Evolutionary conservation across 2,797 vertebrate genomes (phyloP), one percentile per base, ranked within the genome.

Genomic region (Argyrosomus regius): DNA sequence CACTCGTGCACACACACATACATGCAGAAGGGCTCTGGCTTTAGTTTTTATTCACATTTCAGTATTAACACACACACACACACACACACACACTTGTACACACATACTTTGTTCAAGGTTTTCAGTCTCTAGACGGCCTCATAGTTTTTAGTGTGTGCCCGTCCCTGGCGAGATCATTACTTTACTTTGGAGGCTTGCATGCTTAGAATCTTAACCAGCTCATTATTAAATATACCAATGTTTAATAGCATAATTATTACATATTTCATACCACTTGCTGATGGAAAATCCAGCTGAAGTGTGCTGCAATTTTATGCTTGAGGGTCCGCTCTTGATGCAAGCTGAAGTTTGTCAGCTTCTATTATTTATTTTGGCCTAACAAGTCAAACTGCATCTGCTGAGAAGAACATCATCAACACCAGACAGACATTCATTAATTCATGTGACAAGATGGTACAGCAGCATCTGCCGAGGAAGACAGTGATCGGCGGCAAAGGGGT

Each of bases 181-280:
- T 86, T 88, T 75, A 61, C 76, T 90, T 90, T 76, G 56, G 86
- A 91, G 83, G 72, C 73, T 84, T 35, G 67, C 83, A 83, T 87
- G 84, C 87, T 83, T 59, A 43, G 90, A 94, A 93, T 92, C 79
- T 89, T 87, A 92, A 89, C 69, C 70, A 74, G 84, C 88, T 90
- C 85, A 89, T 93, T 93, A 94, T 89, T 90, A 87, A 93, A 83
- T 83, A 87, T 91, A 90, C 80, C 68, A 82, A 86, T 89, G 86
- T 92, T 89, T 93, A 94, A 92, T 88, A 85, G 91, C 83, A 83
- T 89, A 91, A 91, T 93, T 90, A 92, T 92, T 90, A 86, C 83
- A 91, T 87, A 89, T 92, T 92, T 94, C 77, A 93, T 86, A 83
- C 78, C 24, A 61, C 71, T 85, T 59, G 31, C 81, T 89, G 83